Percentiles rank a stretch among this genome's conserved stretches.
Conservation (phyloP, 2,888 invertebrate species). For the Sminthurides aquaticus region DNA sequence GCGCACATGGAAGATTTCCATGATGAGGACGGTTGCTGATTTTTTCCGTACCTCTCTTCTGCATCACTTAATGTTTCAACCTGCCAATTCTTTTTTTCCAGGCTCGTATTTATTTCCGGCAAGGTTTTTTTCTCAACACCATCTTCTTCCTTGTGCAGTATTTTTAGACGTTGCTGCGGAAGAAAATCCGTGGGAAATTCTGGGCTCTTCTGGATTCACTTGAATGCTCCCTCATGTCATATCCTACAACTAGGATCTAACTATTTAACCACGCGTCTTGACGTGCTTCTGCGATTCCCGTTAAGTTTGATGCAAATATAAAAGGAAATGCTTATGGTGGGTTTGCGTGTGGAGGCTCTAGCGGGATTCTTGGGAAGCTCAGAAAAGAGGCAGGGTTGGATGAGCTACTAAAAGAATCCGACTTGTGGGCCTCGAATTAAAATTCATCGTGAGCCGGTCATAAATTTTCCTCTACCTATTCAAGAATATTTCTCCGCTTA, state of each 20-base stretch:
- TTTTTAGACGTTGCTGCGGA: not conserved
- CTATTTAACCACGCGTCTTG: not conserved
- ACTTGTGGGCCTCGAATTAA: too few species aligned
- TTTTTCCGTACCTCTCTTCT: not conserved
- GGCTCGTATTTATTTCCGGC: not conserved
- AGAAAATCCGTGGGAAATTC: not conserved
- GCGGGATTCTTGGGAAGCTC: too few species aligned
- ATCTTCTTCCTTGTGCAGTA: not conserved
- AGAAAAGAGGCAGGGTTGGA: too few species aligned
- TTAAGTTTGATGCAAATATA: not conserved
- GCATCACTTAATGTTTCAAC: not conserved
- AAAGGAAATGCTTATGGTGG: not conserved
- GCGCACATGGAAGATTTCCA: not conserved
- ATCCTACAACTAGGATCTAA: not conserved
- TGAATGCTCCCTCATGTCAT: not conserved
- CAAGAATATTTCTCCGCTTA: not conserved
- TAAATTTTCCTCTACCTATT: not conserved
- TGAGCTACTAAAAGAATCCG: too few species aligned
- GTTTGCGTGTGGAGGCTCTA: not conserved
- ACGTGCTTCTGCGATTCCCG: not conserved
- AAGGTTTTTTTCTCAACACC: not conserved
- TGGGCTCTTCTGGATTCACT: not conserved
- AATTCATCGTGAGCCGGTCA: not conserved
- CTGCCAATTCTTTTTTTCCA: not conserved
- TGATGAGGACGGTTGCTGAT: not conserved